A percentile compares a stretch with the other conserved stretches of the same genome.
Conservation (phyloP, 2,113 vertebrate genomes). For the Clupea harengus region DNA sequence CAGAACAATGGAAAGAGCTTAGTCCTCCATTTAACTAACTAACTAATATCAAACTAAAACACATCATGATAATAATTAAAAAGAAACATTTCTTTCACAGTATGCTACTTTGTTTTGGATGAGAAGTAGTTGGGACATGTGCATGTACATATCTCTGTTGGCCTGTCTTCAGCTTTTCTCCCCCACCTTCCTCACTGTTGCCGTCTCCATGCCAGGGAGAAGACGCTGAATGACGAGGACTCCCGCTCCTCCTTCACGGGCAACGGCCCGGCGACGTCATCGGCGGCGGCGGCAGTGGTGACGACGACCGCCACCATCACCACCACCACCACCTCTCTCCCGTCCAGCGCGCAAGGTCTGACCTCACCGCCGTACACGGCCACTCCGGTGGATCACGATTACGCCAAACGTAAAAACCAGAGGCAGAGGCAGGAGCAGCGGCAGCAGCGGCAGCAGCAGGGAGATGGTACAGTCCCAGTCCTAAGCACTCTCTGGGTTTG, state of each 20-base stretch:
- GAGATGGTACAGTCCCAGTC: slow-evolving; percentile 92
- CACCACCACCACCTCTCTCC: slow-evolving; percentile 52
- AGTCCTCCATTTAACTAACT: no score
- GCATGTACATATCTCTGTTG: no score
- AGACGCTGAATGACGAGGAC: slow-evolving; percentile 86
- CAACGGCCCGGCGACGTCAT: slow-evolving; percentile 49
- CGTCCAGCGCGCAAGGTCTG: slow-evolving; percentile 94
- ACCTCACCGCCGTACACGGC: slow-evolving; percentile 96
- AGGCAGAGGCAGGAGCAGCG: slow-evolving; percentile 78
- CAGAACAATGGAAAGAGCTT: no score
- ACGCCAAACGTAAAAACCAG: slow-evolving; percentile 99
- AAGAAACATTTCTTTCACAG: no score
- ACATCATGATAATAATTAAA: no score
- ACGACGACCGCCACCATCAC: slow-evolving; percentile 19
- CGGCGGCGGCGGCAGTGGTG: neutral
- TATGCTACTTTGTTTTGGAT: neutral
- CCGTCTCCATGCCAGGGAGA: slow-evolving; percentile 76
- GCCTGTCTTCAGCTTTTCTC: neutral
- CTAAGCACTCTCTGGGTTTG: slow-evolving; percentile 65
- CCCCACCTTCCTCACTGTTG: neutral
- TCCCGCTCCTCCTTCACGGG: slow-evolving; percentile 86
- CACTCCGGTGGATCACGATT: slow-evolving; percentile 99
- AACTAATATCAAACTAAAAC: no score
- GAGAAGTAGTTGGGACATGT: no score
- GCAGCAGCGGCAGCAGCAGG: slow-evolving; percentile 62